Conservation (phyloP, 2,888 invertebrate genomes). For the Deilephila elpenor region DNA sequence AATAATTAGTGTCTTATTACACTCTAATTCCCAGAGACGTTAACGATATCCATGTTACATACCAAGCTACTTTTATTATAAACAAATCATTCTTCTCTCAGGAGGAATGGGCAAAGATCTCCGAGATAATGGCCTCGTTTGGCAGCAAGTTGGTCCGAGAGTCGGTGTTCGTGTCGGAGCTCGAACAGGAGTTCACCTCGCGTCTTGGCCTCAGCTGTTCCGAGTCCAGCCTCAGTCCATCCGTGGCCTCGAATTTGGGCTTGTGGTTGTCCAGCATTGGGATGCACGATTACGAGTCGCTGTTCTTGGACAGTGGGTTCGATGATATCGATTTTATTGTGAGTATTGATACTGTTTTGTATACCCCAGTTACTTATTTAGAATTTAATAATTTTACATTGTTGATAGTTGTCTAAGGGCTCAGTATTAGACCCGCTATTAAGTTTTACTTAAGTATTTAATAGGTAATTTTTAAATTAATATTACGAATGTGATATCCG, state of each 20-base stretch:
- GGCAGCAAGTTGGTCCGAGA: conserved; percentile 92
- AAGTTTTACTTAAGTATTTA: no score
- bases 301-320: conserved; percentile 93
- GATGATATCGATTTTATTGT: conserved; percentile 97
- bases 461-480: no score
- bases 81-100: conserved; percentile 53
- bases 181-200: conserved; percentile 91
- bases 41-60: background rate
- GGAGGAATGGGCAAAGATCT: conserved; percentile 98
- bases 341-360: conserved; percentile 70
- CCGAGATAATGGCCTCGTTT: conserved; percentile 97
- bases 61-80: no score
- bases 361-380: no score
- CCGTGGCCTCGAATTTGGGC: conserved; percentile 87
- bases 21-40: background rate
- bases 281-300: conserved; percentile 92
- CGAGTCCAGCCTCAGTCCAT: conserved; percentile 85
- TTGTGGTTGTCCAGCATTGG: conserved; percentile 92
- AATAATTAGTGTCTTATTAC: no score
- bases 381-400: no score
- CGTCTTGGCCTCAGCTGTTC: conserved; percentile 86
- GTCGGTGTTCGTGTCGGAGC: conserved; percentile 90
- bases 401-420: no score
- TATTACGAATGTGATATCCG: no score
- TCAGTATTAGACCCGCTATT: no score